phyloP scores from a whole-genome alignment of 2,888 invertebrate species.

The Lissocephala sabroskyi region DNA sequence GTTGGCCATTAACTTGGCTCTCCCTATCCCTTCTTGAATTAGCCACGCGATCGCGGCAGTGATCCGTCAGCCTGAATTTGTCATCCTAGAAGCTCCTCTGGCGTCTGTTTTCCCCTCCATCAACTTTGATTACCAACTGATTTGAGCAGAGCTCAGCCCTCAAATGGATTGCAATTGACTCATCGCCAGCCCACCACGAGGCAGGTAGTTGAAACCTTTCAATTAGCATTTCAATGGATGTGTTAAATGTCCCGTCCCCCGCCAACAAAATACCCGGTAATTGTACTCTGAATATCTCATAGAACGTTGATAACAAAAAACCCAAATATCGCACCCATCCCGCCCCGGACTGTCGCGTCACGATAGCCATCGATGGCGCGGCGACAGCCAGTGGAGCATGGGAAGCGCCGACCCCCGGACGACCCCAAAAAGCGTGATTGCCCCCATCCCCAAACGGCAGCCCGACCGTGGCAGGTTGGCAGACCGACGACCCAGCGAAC shows the following conservation, averaged over 20 bases:
- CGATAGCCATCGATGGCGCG: too few relatives aligned
- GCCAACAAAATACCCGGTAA: background rate
- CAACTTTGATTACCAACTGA: too few relatives aligned
- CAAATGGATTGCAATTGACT: too few relatives aligned
- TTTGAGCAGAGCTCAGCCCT: too few relatives aligned
- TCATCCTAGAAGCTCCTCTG: too few relatives aligned
- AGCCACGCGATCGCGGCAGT: too few relatives aligned
- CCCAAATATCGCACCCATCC: slow-evolving; percentile 7
- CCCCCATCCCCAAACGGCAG: background rate
- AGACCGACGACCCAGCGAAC: slow-evolving; percentile 9
- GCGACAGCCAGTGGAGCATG: slow-evolving; percentile 41
- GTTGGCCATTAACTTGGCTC: background rate
- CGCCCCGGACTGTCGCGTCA: too few relatives aligned
- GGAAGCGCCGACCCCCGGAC: slow-evolving; percentile 28
- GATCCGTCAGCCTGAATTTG: too few relatives aligned
- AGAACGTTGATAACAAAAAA: slow-evolving; percentile 47
- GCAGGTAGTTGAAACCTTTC: slow-evolving; percentile 23
- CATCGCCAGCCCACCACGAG: too few relatives aligned
- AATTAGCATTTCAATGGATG: slow-evolving; percentile 17
- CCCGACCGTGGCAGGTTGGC: too few relatives aligned
- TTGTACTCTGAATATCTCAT: slow-evolving; percentile 31
- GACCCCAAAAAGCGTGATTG: background rate
- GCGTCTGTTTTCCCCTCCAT: too few relatives aligned
- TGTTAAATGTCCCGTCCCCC: slow-evolving; percentile 7
- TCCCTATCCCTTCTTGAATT: too few relatives aligned